These are phyloP conservation scores for Cyphomyrus plagiostoma DNA, from an alignment of 2,113 vertebrate species.

Conservation along the genomic window DNA sequence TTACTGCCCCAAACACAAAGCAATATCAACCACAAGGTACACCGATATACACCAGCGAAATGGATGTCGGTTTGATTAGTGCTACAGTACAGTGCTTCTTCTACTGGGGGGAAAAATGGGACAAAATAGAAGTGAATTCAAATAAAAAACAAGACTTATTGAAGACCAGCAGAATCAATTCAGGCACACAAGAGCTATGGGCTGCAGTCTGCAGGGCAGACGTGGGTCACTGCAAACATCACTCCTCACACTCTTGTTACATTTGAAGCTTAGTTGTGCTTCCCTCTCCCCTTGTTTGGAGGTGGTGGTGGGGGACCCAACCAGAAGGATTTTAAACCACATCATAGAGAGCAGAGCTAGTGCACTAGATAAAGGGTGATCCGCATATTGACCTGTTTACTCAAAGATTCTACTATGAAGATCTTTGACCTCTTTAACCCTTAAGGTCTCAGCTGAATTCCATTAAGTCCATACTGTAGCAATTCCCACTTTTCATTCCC, in stretches of 20 bases:
- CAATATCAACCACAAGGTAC: neutral
- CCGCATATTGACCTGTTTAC: neutral
- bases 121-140: neutral
- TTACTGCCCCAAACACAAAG: neutral
- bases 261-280: neutral
- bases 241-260: neutral
- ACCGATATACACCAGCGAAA: neutral
- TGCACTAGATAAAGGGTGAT: neutral
- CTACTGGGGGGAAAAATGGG: neutral
- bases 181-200: neutral
- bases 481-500: neutral
- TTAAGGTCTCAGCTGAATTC: neutral
- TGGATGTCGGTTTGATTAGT: neutral
- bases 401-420: neutral
- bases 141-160: slow-evolving; percentile 3
- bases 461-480: neutral
- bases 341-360: neutral
- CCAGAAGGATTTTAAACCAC: neutral
- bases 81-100: neutral
- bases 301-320: neutral
- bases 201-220: neutral
- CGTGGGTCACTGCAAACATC: too few relatives aligned
- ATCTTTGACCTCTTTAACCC: neutral
- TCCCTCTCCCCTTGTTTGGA: neutral
- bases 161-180: neutral